Percentiles rank a stretch among this genome's conserved stretches.
These are phyloP conservation scores for Apocheima hispidaria DNA, from an alignment of 2,888 invertebrate genomes.

Conservation along the genomic window DNA sequence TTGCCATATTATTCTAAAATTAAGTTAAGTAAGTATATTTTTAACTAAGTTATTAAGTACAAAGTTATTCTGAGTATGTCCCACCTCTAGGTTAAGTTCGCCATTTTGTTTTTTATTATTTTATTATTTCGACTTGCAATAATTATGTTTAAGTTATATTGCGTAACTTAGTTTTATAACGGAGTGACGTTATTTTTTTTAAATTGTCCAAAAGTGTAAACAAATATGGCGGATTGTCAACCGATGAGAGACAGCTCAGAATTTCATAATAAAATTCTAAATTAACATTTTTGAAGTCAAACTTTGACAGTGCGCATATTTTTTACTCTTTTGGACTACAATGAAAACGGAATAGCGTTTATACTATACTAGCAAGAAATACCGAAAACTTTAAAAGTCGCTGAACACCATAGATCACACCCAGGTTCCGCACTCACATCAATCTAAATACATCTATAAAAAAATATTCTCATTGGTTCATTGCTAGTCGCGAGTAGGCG, in stretches of 20 bases:
- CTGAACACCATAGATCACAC: too few species aligned
- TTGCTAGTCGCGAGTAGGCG: too few species aligned
- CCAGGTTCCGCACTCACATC: too few species aligned
- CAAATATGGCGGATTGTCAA: not conserved
- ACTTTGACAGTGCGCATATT: not conserved
- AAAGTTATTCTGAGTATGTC: slow-evolving; percentile 37
- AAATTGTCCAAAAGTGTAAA: not conserved
- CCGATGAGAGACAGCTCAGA: not conserved
- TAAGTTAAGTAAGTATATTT: slow-evolving; percentile 21
- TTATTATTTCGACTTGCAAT: slow-evolving; percentile 38
- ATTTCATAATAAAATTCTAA: too few species aligned
- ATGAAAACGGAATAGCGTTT: too few species aligned
- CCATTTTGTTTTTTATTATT: slow-evolving; percentile 33
- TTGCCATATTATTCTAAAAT: slow-evolving; percentile 44
- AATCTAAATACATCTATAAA: too few species aligned
- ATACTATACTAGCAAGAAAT: too few species aligned
- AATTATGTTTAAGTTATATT: slow-evolving; percentile 39
- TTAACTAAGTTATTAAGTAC: slow-evolving; percentile 40
- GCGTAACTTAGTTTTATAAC: not conserved
- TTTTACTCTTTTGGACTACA: too few species aligned
- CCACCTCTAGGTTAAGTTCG: slow-evolving; percentile 44
- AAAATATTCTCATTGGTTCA: too few species aligned
- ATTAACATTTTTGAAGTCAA: not conserved
- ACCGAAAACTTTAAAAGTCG: too few species aligned
- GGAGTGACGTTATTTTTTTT: not conserved